phyloP scores from a whole-genome alignment of 2,888 invertebrate genomes.

The Meiosimyza decipiens region DNA sequence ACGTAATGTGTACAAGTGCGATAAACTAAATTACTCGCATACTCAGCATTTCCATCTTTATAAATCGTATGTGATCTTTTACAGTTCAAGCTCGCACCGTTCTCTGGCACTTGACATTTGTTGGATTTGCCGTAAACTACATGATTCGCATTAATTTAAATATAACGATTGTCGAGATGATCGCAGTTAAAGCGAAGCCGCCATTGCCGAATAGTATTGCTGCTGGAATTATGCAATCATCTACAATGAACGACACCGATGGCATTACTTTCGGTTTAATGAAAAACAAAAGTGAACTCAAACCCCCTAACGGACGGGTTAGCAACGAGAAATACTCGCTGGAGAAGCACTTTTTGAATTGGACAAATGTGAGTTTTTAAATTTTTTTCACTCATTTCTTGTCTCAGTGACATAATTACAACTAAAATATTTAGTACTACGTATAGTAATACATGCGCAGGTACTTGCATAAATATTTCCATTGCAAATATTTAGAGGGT shows the following conservation, averaged over 20 bases:
- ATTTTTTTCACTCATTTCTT: background rate
- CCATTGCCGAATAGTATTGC: background rate
- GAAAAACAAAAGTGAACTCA: background rate
- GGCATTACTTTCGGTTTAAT: background rate
- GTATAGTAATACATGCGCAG: no score
- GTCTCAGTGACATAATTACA: no score
- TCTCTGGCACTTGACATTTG: slow-evolving; percentile 74
- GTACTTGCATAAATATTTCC: no score
- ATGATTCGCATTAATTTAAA: slow-evolving; percentile 77
- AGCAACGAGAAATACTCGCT: slow-evolving; percentile 46
- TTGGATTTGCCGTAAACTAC: slow-evolving; percentile 76
- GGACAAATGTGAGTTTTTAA: slow-evolving; percentile 52
- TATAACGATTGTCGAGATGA: slow-evolving; percentile 77
- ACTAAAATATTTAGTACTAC: no score
- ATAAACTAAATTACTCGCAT: slow-evolving; percentile 2
- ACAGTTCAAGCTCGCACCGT: slow-evolving; percentile 66
- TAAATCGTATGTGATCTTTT: slow-evolving; percentile 25
- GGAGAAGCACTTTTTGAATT: slow-evolving; percentile 54
- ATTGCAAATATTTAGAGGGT: no score
- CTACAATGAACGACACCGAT: background rate
- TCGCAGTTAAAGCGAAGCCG: slow-evolving; percentile 41
- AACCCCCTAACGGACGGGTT: background rate
- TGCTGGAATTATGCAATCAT: background rate
- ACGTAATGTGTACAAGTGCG: background rate
- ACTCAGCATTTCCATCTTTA: no score